Base-by-base conservation (phyloP, 2,797 vertebrate species). In the Acomys russatus region DNA sequence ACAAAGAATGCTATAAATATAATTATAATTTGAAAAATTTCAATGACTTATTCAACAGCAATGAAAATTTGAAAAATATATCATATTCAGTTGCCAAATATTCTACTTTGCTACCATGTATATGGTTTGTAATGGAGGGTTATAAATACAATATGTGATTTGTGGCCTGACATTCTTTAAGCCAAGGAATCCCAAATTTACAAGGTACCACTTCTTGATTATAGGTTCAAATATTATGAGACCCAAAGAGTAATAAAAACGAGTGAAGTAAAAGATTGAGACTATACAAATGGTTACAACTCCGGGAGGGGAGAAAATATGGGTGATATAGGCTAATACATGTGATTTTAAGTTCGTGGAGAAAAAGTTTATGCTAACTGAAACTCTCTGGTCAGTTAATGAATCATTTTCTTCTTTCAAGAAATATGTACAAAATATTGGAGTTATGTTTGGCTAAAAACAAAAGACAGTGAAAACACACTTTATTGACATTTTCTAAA, bases 91-190 rank as follows among this genome's bases (percentile, higher is more conserved):
- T 91, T 71, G 25, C n/a, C 17, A 64, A 59, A 88, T 87, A 74
- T 84, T 78, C 56, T 91, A 54, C 80, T 89, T 85, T 80, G 25
- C 66, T 85, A 44, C 20, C 23, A 54, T 38, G 3, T 38, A 49
- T 86, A 54, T 71, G 61, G 30, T 61, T 90, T 71, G 20, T 17
- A 70, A 88, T 18, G 82, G 74, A 54, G 9, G 78, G 51, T 35
- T 86, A 25, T 80, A 63, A 77, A 84, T 87, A 71, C 63, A 91
- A 86, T 9, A 51, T 18, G 18, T 84, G 25, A 86, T 77, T 93
- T 70, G 61, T 92, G 66, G 33, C n/a, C 4, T 68, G 11, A 70
- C 10, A 64, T 79, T 59, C 38, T 9, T 14, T 87, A 83, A 92
- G 20, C 68, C 73, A 85, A 18, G 15, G 8, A 66, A 64, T 82